These are phyloP conservation scores for Centropristis striata DNA, from an alignment of 2,113 vertebrate genomes.

Conservation along the genomic window DNA sequence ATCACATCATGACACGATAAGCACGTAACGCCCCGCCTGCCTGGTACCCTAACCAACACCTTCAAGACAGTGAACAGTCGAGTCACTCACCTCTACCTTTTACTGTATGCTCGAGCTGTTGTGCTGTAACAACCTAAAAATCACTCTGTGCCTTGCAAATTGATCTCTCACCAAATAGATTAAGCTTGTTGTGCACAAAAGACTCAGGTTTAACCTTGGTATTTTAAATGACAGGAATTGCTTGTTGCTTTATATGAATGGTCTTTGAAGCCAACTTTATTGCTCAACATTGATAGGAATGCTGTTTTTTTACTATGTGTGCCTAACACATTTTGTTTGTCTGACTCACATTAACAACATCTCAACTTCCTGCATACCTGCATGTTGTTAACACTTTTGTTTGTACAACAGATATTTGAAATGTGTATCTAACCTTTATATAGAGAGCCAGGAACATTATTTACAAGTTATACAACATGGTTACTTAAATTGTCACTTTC, in stretches of 20 bases:
- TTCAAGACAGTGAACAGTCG: slow-evolving; percentile 19
- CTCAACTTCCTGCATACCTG: slow-evolving; percentile 54
- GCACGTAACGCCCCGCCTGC: slow-evolving; percentile 71
- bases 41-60: slow-evolving; percentile 85
- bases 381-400: slow-evolving; percentile 62
- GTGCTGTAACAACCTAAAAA: slow-evolving; percentile 53
- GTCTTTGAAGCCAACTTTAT: not conserved
- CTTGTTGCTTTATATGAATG: slow-evolving; percentile 45
- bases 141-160: slow-evolving; percentile 48
- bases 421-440: not conserved
- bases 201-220: slow-evolving; percentile 12
- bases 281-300: slow-evolving; percentile 35
- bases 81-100: slow-evolving; percentile 58
- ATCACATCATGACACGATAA: slow-evolving; percentile 50
- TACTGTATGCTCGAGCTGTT: slow-evolving; percentile 46
- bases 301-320: slow-evolving; percentile 43
- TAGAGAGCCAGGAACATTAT: too few relatives aligned
- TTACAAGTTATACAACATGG: too few relatives aligned
- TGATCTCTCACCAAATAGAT: slow-evolving; percentile 40
- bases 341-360: slow-evolving; percentile 50
- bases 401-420: not conserved
- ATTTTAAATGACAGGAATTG: slow-evolving; percentile 4
- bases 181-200: slow-evolving; percentile 43
- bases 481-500: too few relatives aligned
- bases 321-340: slow-evolving; percentile 66